phyloP scores from a whole-genome alignment of 1,140 invertebrate species.

The Trissolcus basalis region DNA sequence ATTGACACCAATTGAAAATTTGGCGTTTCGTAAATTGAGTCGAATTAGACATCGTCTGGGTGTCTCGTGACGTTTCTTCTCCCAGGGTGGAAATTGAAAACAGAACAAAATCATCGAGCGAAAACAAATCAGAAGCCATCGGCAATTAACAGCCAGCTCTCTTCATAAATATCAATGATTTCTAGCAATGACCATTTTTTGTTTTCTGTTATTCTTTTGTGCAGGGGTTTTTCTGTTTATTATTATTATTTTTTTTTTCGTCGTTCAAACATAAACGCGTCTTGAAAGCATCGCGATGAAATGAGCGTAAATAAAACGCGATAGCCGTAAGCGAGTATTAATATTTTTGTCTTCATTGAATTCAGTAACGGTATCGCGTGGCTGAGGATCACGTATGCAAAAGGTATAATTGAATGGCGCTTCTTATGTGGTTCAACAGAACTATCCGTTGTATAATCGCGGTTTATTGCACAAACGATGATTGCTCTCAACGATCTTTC shows the following conservation, averaged over 20 bases:
- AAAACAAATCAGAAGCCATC: too few relatives aligned
- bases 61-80: too few relatives aligned
- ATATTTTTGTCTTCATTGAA: slow-evolving; percentile 26
- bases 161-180: too few relatives aligned
- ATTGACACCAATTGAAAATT: slow-evolving; percentile 44
- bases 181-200: too few relatives aligned
- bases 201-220: too few relatives aligned
- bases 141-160: too few relatives aligned
- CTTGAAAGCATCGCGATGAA: neutral
- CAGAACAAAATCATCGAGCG: too few relatives aligned
- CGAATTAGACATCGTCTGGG: slow-evolving; percentile 32
- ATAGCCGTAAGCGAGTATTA: slow-evolving; percentile 18
- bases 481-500: slow-evolving; percentile 15
- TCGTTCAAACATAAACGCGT: neutral
- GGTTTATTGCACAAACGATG: slow-evolving; percentile 9
- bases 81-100: too few relatives aligned
- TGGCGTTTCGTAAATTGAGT: slow-evolving; percentile 43
- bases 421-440: slow-evolving; percentile 28
- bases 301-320: slow-evolving; percentile 4
- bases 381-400: slow-evolving; percentile 18
- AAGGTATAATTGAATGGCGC: slow-evolving; percentile 28
- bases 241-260: neutral
- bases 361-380: slow-evolving; percentile 26
- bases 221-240: too few relatives aligned
- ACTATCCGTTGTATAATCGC: slow-evolving; percentile 29